Evolutionary conservation across 2,797 vertebrate genomes (phyloP).

Genomic region (Phrynocephalus forsythii): DNA sequence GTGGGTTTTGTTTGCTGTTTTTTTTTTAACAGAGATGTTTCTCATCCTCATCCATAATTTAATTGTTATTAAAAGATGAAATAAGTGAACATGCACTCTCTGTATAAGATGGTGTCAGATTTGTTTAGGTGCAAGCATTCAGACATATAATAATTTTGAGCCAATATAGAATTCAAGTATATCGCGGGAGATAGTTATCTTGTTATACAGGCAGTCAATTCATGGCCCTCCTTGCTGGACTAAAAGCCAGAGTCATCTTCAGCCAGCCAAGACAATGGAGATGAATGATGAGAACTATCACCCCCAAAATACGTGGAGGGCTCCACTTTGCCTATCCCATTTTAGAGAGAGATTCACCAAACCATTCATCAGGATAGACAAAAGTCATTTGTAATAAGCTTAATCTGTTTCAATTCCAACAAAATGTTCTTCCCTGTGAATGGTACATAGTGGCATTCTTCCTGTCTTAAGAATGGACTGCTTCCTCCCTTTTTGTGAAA

Average conservation of each 20-base stretch:
- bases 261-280: background rate
- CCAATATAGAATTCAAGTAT: background rate
- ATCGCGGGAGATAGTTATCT: background rate
- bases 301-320: background rate
- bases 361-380: background rate
- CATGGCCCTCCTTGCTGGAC: background rate
- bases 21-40: background rate
- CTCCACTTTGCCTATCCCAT: background rate
- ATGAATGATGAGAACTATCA: background rate
- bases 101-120: background rate
- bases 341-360: background rate
- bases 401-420: background rate
- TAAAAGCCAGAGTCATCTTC: background rate
- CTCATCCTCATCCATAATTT: background rate
- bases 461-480: background rate
- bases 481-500: background rate
- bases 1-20: background rate
- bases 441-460: background rate
- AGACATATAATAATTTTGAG: background rate
- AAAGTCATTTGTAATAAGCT: background rate
- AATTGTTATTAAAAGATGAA: background rate
- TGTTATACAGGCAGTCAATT: background rate
- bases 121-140: background rate
- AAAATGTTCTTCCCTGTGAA: background rate
- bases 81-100: background rate